Percentiles rank a stretch among this genome's conserved stretches.
Evolutionary conservation across 2,797 vertebrate species (phyloP).

Genomic region (Phyllotis vaccarum): DNA sequence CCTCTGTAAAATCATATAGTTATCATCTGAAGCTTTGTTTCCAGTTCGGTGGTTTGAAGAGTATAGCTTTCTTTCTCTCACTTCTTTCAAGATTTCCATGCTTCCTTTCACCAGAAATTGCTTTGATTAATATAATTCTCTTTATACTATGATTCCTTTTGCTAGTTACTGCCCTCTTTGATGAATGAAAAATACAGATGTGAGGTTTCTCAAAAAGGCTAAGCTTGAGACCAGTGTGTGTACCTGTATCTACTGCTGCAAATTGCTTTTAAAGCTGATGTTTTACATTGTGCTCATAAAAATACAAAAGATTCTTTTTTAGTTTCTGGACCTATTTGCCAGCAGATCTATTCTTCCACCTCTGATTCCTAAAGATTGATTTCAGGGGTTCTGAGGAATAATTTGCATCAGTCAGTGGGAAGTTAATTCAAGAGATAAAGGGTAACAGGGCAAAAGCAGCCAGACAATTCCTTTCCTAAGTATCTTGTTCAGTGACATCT

Average conservation of each 20-base stretch:
- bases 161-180: constrained; percentile 72
- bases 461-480: neutral
- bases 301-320: neutral
- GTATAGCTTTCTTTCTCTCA: constrained; percentile 76
- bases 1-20: constrained; percentile 80
- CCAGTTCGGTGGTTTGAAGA: constrained; percentile 57
- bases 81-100: constrained; percentile 76
- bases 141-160: constrained; percentile 78
- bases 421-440: neutral
- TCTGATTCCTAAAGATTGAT: neutral
- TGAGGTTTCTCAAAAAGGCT: constrained; percentile 74
- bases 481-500: neutral
- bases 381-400: neutral
- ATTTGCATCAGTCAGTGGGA: neutral
- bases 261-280: constrained; percentile 52
- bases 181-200: constrained; percentile 71
- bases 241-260: neutral
- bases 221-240: constrained; percentile 30
- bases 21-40: constrained; percentile 81
- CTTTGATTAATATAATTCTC: constrained; percentile 82
- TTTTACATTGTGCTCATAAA: constrained; percentile 55
- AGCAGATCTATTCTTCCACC: neutral
- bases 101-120: constrained; percentile 80
- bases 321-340: neutral
- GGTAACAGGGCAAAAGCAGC: neutral